Percentiles rank a stretch among this genome's conserved stretches.
Conservation (phyloP, 2,888 invertebrate species). For the Callosobruchus maculatus region DNA sequence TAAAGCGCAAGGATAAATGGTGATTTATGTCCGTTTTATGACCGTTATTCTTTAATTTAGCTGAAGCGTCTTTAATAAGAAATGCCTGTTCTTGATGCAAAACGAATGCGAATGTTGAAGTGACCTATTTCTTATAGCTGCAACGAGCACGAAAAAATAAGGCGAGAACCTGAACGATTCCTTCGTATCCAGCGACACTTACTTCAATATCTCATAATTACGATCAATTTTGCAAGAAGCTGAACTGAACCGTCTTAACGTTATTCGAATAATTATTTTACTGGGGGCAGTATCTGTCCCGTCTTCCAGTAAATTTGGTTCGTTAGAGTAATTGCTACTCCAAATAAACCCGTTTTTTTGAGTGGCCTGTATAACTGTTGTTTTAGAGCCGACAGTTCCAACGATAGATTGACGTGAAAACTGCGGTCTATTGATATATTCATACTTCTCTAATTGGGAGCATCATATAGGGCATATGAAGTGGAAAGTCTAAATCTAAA, state of each 20-base stretch:
- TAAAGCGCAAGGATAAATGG: background rate
- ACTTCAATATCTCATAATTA: background rate
- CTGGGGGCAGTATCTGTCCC: background rate
- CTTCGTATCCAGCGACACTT: background rate
- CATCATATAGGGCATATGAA: too few relatives aligned
- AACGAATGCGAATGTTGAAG: background rate
- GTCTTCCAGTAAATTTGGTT: too few relatives aligned
- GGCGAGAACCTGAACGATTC: background rate
- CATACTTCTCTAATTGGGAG: too few relatives aligned
- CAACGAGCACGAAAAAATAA: background rate
- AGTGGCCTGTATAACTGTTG: too few relatives aligned
- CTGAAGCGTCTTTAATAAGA: background rate
- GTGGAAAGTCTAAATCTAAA: too few relatives aligned
- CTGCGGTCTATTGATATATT: too few relatives aligned
- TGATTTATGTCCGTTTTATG: background rate
- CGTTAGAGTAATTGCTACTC: too few relatives aligned
- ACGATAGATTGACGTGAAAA: too few relatives aligned
- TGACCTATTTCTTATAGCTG: background rate
- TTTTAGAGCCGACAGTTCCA: too few relatives aligned
- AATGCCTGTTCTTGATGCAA: background rate
- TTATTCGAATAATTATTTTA: background rate
- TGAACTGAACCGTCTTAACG: background rate
- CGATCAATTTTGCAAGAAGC: background rate
- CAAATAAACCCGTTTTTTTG: too few relatives aligned
- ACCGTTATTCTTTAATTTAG: background rate